Conservation (phyloP, 2,888 invertebrate genomes). For the Tipula vernalis region DNA sequence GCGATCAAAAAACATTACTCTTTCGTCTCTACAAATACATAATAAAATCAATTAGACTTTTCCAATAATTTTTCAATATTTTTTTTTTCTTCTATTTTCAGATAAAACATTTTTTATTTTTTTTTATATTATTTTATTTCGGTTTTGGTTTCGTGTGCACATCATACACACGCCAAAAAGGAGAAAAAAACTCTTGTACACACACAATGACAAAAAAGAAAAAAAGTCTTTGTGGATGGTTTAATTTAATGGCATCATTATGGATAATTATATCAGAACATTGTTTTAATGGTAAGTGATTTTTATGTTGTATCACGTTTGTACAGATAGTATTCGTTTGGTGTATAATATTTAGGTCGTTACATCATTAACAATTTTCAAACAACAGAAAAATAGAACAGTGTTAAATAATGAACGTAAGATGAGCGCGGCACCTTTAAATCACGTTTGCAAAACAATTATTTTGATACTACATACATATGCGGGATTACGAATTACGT, state of each 20-base stretch:
- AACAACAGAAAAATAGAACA: neutral
- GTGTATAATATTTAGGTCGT: neutral
- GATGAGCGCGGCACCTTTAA: neutral
- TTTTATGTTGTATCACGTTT: neutral
- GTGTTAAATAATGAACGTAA: neutral
- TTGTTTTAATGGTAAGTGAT: slow-evolving; percentile 31
- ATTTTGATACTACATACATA: neutral
- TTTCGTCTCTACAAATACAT: neutral
- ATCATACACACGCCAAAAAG: neutral
- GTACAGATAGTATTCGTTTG: neutral
- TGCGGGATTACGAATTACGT: neutral
- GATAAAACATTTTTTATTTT: neutral
- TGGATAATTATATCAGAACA: slow-evolving; percentile 34
- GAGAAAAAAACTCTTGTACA: neutral
- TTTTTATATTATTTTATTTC: neutral
- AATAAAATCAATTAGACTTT: neutral
- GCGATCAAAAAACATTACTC: neutral
- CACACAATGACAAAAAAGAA: slow-evolving; percentile 23
- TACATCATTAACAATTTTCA: neutral
- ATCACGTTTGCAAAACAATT: neutral
- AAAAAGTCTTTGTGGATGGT: slow-evolving; percentile 26
- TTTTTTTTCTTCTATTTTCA: neutral
- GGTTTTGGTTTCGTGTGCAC: neutral
- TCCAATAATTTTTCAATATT: neutral
- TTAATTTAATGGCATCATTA: slow-evolving; percentile 29